Evolutionary conservation across 2,888 invertebrate species (phyloP), one percentile per base, ranked within the genome.

Genomic region (Branchipolynoe longqiensis): DNA sequence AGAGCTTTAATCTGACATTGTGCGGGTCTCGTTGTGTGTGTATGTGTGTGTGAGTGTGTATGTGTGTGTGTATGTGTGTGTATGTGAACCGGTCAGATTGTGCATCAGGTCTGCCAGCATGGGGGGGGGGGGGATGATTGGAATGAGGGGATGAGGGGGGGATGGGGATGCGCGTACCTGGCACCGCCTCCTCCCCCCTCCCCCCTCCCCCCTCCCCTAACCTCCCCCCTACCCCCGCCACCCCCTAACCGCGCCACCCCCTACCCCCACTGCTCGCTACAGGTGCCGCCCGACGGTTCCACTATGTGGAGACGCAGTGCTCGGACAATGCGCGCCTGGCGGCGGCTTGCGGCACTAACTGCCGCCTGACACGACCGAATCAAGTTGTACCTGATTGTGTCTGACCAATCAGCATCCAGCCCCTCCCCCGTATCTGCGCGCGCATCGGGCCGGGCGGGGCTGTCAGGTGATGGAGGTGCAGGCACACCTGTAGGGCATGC

Each of bases 321-420:
- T n/a, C n/a, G 28, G 31, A 62, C 62, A 62, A 62, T 62, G 25
- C 28, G 62, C 62, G 12, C 14, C 28, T 31, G 62, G 28, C 62
- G 62, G 62, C 62, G 62, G 12, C 18, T 28, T 28, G 62, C 31
- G 38, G 38, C 62, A n/a, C 28, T 73, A 73, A 73, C 73, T 73
- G 73, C 73, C 41, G 73, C 25, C 73, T 33, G 38, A 73, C 73
- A 73, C 73, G 73, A 33, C n/a, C 73, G 38, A 73, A 73, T 73
- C 33, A 73, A 73, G 73, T 73, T 73, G 73, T 73, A 38, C n/a
- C 73, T 41, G 73, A 73, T 73, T 33, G 73, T 73, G 25, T 73
- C 25, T 38, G 73, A 8, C 73, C 41, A 73, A 73, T 73, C 73
- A 73, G 36, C 73, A 73, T 12, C 41, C 0, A 28, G n/a, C 38